Percentiles rank a stretch among this genome's conserved stretches.
These are phyloP conservation scores for Ormyrus thymus DNA, from an alignment of 2,888 invertebrate species.

Conservation along the genomic window DNA sequence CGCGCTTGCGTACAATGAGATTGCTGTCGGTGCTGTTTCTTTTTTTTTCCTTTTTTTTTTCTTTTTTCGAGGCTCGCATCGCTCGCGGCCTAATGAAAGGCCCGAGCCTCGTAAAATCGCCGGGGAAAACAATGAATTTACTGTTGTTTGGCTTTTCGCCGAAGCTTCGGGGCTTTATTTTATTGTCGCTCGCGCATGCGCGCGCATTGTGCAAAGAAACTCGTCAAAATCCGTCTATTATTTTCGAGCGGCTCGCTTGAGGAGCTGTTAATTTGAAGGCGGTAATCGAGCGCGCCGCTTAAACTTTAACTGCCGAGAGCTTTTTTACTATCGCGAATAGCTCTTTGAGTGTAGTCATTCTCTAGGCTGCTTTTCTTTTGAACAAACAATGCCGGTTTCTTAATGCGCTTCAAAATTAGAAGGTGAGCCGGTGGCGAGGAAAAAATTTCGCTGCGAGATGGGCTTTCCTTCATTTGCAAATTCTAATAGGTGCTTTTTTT, in stretches of 20 bases:
- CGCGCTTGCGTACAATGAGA: constrained; percentile 42
- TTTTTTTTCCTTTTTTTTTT: background rate
- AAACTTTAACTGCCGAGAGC: background rate
- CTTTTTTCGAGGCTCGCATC: background rate
- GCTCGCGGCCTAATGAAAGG: constrained; percentile 29
- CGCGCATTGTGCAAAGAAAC: constrained; percentile 1
- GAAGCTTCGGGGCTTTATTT: background rate
- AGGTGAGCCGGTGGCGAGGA: too few species aligned
- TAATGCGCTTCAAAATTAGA: too few species aligned
- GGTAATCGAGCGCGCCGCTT: constrained; percentile 6
- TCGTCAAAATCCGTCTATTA: constrained; percentile 22
- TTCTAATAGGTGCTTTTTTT: too few species aligned
- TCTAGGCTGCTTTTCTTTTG: too few species aligned
- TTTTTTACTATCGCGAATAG: constrained; percentile 15
- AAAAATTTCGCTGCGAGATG: too few species aligned
- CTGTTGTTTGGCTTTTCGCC: constrained; percentile 19
- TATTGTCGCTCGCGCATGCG: background rate
- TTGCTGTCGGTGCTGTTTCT: constrained; percentile 29
- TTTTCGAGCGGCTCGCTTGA: constrained; percentile 20
- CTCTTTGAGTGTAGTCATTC: too few species aligned
- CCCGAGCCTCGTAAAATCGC: constrained; percentile 25
- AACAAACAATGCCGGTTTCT: background rate
- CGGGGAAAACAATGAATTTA: constrained; percentile 41
- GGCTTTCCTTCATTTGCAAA: too few species aligned
- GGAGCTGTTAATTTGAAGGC: constrained; percentile 36